phyloP scores from a whole-genome alignment of 2,113 vertebrate genomes.

The Crotalus horridus region DNA sequence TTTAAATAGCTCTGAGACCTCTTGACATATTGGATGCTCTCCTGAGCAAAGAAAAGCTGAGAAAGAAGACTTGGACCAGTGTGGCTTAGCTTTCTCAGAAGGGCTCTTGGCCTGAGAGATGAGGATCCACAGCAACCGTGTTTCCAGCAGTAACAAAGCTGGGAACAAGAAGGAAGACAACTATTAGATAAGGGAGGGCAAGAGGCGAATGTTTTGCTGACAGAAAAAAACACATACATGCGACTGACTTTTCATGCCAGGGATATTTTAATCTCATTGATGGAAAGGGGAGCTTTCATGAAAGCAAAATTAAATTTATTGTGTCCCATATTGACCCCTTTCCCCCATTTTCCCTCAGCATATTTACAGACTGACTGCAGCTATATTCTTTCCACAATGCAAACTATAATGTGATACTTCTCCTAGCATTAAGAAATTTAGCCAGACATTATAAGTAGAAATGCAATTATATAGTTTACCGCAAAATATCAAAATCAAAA shows the following conservation, averaged over 20 bases:
- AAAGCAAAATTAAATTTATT: constrained; percentile 22
- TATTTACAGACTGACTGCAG: not conserved
- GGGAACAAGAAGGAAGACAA: constrained; percentile 16
- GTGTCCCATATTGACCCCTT: not conserved
- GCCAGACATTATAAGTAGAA: not conserved
- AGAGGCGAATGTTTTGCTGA: constrained; percentile 60
- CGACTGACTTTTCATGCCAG: constrained; percentile 39
- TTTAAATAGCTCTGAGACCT: constrained; percentile 37
- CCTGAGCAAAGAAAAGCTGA: not conserved
- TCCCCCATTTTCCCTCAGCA: not conserved
- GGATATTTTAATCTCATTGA: constrained; percentile 57
- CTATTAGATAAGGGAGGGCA: constrained; percentile 63
- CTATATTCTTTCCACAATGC: not conserved
- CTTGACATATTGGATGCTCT: constrained; percentile 19
- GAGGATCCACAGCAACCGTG: not conserved
- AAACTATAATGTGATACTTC: not conserved
- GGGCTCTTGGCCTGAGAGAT: not conserved
- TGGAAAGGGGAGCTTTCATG: constrained; percentile 33
- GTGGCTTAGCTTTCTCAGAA: not conserved
- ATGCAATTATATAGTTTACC: not conserved
- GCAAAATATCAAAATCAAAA: not conserved
- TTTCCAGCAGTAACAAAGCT: not conserved
- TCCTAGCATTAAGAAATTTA: not conserved
- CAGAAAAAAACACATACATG: constrained; percentile 61
- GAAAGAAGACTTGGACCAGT: not conserved